Conservation (phyloP, 2,113 vertebrate genomes). For the Aphelocoma coerulescens region DNA sequence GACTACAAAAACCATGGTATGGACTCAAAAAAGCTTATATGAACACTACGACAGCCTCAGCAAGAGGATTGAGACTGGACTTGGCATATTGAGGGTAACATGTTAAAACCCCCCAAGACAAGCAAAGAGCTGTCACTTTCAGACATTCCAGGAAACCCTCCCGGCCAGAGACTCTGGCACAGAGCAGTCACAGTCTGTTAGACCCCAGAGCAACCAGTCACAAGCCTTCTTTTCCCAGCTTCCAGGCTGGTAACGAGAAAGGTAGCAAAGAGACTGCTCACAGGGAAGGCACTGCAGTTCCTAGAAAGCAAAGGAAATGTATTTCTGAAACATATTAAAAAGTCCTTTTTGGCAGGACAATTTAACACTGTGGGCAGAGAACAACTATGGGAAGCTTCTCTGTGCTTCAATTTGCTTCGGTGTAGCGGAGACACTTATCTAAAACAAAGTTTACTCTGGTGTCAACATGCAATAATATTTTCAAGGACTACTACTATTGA, state of each 20-base stretch:
- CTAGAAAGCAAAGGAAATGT: neutral
- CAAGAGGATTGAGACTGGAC: neutral
- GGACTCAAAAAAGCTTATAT: fast-evolving
- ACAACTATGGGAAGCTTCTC: neutral
- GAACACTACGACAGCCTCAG: neutral
- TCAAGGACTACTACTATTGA: neutral
- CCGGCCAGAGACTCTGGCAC: fast-evolving
- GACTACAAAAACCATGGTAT: neutral
- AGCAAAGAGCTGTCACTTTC: slow-evolving; percentile 1
- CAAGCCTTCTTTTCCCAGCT: neutral
- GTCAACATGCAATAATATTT: neutral
- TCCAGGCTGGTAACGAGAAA: neutral
- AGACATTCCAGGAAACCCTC: neutral
- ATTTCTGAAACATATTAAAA: neutral
- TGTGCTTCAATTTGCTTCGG: neutral
- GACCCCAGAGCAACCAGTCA: neutral
- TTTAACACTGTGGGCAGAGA: neutral
- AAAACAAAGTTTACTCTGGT: neutral
- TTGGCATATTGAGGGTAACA: slow-evolving; percentile 26
- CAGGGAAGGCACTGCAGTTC: neutral
- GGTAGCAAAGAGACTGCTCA: neutral
- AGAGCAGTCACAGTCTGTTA: neutral
- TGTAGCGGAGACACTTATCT: neutral
- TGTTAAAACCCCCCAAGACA: neutral
- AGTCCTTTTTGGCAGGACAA: neutral